phyloP scores from a whole-genome alignment of 2,888 invertebrate genomes.

The Cancer borealis region DNA sequence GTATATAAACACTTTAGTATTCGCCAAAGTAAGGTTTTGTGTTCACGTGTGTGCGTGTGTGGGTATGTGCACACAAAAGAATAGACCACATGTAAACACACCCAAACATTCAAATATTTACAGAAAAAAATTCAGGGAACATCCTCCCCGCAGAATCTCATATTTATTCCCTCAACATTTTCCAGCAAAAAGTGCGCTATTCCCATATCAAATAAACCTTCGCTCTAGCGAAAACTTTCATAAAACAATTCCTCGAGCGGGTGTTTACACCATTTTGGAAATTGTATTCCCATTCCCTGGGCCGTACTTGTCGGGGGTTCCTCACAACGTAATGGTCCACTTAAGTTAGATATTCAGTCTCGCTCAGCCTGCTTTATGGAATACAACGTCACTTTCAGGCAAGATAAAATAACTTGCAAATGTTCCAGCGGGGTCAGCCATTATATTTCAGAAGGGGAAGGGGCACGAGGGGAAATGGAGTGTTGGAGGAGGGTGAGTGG shows the following conservation, averaged over 20 bases:
- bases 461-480: constrained; percentile 12
- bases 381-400: constrained; percentile 71
- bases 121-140: constrained; percentile 44
- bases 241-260: constrained; percentile 72
- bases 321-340: constrained; percentile 72
- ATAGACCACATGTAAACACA: constrained; percentile 48
- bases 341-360: constrained; percentile 69
- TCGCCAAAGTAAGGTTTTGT: constrained; percentile 28
- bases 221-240: constrained; percentile 66
- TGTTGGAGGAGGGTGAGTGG: constrained; percentile 4
- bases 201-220: constrained; percentile 73
- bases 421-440: constrained; percentile 65
- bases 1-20: constrained; percentile 5
- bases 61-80: constrained; percentile 43
- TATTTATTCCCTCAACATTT: constrained; percentile 48
- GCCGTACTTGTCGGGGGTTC: constrained; percentile 71
- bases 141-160: constrained; percentile 57
- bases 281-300: constrained; percentile 71
- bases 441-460: constrained; percentile 57
- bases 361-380: constrained; percentile 71
- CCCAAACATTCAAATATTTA: constrained; percentile 56
- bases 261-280: constrained; percentile 74
- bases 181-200: constrained; percentile 60
- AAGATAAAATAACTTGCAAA: constrained; percentile 69
- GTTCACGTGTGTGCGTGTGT: not conserved